These are phyloP conservation scores for Lithophane ornitopus DNA, from an alignment of 2,888 invertebrate genomes.

Conservation along the genomic window DNA sequence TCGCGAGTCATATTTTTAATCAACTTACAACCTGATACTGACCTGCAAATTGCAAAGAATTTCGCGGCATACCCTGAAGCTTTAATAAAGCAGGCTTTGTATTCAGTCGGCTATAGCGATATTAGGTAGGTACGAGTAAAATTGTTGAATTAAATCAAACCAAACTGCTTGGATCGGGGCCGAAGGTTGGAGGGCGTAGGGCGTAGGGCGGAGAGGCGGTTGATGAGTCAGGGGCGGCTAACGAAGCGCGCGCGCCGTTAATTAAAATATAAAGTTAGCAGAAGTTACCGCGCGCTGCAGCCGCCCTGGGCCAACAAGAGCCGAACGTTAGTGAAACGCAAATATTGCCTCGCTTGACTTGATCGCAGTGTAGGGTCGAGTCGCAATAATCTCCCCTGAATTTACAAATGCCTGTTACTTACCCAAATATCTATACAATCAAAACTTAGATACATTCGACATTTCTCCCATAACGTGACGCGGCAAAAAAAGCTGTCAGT, in stretches of 20 bases:
- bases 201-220: background rate
- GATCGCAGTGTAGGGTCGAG: too few species aligned
- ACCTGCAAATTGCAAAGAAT: too few species aligned
- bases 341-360: too few species aligned
- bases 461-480: background rate
- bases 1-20: too few species aligned
- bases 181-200: background rate
- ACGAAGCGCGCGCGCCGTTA: slow-evolving; percentile 9
- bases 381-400: background rate
- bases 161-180: background rate
- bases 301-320: too few species aligned
- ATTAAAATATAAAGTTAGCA: slow-evolving; percentile 55
- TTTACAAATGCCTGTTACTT: background rate
- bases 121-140: background rate
- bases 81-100: slow-evolving; percentile 4
- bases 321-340: too few species aligned
- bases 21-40: too few species aligned
- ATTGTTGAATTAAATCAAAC: slow-evolving; percentile 38
- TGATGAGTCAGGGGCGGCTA: slow-evolving; percentile 10
- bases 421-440: background rate
- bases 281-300: slow-evolving; percentile 16
- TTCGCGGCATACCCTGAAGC: too few species aligned
- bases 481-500: slow-evolving; percentile 22
- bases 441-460: too few species aligned
- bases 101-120: background rate